Base-by-base conservation (phyloP, 2,888 invertebrate genomes). In the Saturnia japonica region DNA sequence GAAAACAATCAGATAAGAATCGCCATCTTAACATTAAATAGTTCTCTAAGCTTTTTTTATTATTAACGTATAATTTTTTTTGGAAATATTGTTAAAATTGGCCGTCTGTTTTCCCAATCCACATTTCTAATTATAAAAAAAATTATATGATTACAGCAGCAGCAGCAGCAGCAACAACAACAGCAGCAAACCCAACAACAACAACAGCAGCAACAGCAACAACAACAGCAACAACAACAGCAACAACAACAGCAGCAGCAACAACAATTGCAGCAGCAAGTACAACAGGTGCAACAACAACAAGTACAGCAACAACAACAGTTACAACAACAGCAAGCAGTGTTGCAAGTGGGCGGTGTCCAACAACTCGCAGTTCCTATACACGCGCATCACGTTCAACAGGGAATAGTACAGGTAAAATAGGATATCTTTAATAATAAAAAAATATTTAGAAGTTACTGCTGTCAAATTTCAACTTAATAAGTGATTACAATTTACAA, bases 361-460 rank as follows among this genome's bases (percentile, higher is more conserved):
- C 93, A 91, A 75, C 94, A 93, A 75, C 86, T 93, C 0, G 84
- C 91, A 0, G 86, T 93, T 77, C 93, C 92, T 2, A 85, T 92
- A 75, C 92, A 91, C 74, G 82, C 87, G 62, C 91, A 89, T 71
- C 90, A 90, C 71, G 78, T 90, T 71, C 89, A 87, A 72, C 91
- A 89, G 72, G 88, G 86, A 22, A 83, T 90, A 70, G 91, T 91
- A 47, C 90, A 91, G 87, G 90, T 90, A 22, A 54, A 22, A n/a
- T 0, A 11, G 1, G 8, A 54, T 22, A 1, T 54, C 7, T 22
- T 54, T 54, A 8, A 11, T 22, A 2, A 54, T 8, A 51, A 7
- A n/a, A 7, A 51, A 51, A 51, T 51, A 51, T 16, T 22, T n/a
- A 8, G 11, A 54, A 22, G 8, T 22, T n/a, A 22, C 22, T 1